Conservation (phyloP, 2,888 invertebrate species). For the Aelia acuminata region DNA sequence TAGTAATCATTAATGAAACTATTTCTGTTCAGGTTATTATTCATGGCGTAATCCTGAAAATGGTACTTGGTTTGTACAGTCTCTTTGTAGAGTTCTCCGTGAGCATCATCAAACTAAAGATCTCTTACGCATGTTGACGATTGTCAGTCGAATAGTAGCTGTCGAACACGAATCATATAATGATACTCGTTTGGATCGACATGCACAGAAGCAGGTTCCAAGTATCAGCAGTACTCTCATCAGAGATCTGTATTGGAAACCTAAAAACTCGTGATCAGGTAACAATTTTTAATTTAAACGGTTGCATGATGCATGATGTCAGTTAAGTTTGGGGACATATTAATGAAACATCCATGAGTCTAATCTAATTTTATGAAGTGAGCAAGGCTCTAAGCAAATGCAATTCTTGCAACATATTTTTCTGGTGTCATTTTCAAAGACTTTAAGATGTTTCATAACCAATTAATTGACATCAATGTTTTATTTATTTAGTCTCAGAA, state of each 20-base stretch:
- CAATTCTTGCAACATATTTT: too few species aligned
- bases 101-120: conserved; percentile 72
- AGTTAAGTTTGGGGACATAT: not conserved
- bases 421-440: too few species aligned
- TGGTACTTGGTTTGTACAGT: conserved; percentile 83
- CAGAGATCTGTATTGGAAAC: conserved; percentile 72
- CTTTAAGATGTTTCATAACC: not conserved
- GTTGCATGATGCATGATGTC: not conserved
- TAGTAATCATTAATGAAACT: not conserved
- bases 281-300: not conserved
- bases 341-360: not conserved
- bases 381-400: too few species aligned
- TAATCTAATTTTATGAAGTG: too few species aligned
- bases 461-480: not conserved
- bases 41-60: conserved; percentile 78
- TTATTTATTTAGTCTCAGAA: not conserved
- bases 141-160: conserved; percentile 76
- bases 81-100: conserved; percentile 75
- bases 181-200: conserved; percentile 68
- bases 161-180: conserved; percentile 76
- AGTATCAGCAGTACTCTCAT: conserved; percentile 79
- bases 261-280: conserved; percentile 61
- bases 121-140: conserved; percentile 77
- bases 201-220: conserved; percentile 79
- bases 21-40: conserved; percentile 73